Percentiles rank a stretch among this genome's conserved stretches.
phyloP scores from a whole-genome alignment of 1,140 invertebrate species.

The Calephelis nemesis region DNA sequence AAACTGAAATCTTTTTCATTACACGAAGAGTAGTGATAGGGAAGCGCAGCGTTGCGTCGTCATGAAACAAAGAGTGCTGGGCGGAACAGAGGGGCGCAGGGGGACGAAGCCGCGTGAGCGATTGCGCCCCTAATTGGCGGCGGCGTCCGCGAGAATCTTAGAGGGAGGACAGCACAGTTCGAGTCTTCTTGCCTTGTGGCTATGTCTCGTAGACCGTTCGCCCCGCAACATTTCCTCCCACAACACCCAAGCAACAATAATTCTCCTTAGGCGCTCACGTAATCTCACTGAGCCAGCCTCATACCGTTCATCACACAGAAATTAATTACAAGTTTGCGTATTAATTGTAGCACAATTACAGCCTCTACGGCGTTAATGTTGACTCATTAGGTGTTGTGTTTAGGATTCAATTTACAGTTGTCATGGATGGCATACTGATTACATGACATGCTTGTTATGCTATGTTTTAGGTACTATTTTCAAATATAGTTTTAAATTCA shows the following conservation, averaged over 20 bases:
- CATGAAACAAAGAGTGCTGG: conserved; percentile 57
- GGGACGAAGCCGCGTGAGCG: conserved; percentile 70
- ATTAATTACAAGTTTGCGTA: conserved; percentile 78
- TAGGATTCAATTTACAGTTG: conserved; percentile 6
- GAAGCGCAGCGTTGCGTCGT: conserved; percentile 47
- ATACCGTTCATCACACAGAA: conserved; percentile 76
- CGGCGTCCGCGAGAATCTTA: conserved; percentile 79
- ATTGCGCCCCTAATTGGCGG: conserved; percentile 79
- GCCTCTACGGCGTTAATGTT: conserved; percentile 53
- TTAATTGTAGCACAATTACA: conserved; percentile 76
- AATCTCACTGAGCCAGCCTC: conserved; percentile 76
- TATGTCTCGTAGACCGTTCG: conserved; percentile 36
- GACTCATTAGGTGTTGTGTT: conserved; percentile 21
- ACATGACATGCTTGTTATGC: neutral
- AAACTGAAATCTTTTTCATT: conserved; percentile 73
- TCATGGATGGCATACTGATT: neutral
- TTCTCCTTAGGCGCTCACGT: conserved; percentile 67
- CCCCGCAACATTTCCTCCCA: conserved; percentile 34
- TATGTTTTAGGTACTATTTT: neutral
- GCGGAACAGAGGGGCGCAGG: conserved; percentile 40
- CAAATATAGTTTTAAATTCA: neutral
- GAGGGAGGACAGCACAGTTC: conserved; percentile 69
- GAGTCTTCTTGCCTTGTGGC: conserved; percentile 52
- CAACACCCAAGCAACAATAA: conserved; percentile 64
- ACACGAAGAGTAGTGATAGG: conserved; percentile 44